Percentiles rank a stretch among this genome's conserved stretches.
These are phyloP conservation scores for Elgonia sp. DNA, from an alignment of 2,888 invertebrate genomes.

Conservation along the genomic window DNA sequence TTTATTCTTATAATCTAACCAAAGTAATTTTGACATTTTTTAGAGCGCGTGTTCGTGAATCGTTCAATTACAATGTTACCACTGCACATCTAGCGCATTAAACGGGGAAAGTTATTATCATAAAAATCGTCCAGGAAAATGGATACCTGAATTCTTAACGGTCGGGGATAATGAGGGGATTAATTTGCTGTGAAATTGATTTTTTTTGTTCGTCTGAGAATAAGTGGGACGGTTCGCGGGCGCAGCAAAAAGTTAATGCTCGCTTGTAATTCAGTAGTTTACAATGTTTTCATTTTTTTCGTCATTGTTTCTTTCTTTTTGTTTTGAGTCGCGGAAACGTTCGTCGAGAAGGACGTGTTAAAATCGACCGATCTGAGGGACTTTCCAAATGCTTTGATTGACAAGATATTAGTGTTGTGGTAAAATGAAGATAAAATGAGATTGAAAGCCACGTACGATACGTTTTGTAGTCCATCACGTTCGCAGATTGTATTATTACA, in stretches of 20 bases:
- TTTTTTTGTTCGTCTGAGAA: slow-evolving; percentile 45
- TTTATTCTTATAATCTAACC: too few relatives aligned
- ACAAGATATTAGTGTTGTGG: slow-evolving; percentile 9
- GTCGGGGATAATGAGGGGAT: slow-evolving; percentile 54
- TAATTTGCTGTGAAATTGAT: slow-evolving; percentile 70
- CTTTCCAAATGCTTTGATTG: slow-evolving; percentile 38
- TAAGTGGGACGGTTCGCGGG: slow-evolving; percentile 61
- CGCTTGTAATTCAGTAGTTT: slow-evolving; percentile 58
- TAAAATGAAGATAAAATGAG: slow-evolving; percentile 21
- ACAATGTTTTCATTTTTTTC: slow-evolving; percentile 43
- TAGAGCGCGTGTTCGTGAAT: slow-evolving; percentile 13
- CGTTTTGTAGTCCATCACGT: slow-evolving; percentile 23
- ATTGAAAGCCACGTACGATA: slow-evolving; percentile 34
- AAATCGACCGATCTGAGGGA: slow-evolving; percentile 18
- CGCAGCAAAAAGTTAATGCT: slow-evolving; percentile 49
- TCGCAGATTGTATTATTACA: slow-evolving; percentile 12
- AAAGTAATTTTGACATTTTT: slow-evolving; percentile 1
- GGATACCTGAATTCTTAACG: slow-evolving; percentile 48
- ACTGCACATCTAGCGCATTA: slow-evolving; percentile 35
- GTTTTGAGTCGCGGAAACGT: slow-evolving; percentile 39
- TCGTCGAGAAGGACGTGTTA: slow-evolving; percentile 7
- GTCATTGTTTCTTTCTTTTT: slow-evolving; percentile 20
- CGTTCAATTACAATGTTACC: slow-evolving; percentile 24
- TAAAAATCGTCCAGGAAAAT: slow-evolving; percentile 55
- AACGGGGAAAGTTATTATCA: slow-evolving; percentile 62